These are phyloP conservation scores for Pissodes strobi DNA, from an alignment of 1,140 invertebrate species.

Conservation along the genomic window DNA sequence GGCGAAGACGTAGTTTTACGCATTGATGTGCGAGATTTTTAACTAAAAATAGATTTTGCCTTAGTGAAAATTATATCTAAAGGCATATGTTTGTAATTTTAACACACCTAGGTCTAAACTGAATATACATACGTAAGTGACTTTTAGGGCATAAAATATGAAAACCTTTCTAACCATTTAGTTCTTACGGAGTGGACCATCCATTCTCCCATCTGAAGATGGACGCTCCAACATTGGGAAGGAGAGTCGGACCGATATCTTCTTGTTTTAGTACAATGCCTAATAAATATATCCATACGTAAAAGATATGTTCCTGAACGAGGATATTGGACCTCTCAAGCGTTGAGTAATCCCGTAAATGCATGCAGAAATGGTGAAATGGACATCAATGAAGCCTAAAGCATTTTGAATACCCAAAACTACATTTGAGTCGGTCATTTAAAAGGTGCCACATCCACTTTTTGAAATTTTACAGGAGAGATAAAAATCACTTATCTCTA, in stretches of 20 bases:
- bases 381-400: neutral
- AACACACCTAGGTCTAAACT: neutral
- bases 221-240: neutral
- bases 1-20: neutral
- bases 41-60: neutral
- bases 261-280: neutral
- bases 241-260: neutral
- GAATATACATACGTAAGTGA: neutral
- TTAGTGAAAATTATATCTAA: neutral
- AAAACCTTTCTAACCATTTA: neutral
- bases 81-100: neutral
- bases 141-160: neutral
- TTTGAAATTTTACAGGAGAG: no score
- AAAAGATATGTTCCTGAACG: neutral
- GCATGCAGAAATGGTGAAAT: neutral
- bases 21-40: no score
- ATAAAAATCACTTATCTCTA: no score
- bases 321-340: neutral
- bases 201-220: neutral
- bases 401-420: neutral
- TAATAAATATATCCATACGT: conserved; percentile 1
- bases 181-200: neutral
- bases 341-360: neutral
- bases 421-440: no score
- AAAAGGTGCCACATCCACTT: no score